Conservation (phyloP, 1,140 invertebrate genomes). For the Temnothorax longispinosus region DNA sequence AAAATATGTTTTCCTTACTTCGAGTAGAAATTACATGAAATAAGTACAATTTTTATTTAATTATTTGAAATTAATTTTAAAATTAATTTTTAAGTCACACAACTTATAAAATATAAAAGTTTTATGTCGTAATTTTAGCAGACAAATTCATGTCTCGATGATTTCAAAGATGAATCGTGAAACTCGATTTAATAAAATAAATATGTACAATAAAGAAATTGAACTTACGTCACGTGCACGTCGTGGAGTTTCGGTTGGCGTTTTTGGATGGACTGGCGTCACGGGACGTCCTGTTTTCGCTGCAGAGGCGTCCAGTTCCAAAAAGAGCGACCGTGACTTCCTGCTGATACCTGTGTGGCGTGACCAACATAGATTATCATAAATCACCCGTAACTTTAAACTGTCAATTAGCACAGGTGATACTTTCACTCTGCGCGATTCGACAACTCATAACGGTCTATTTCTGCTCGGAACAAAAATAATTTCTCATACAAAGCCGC, state of each 20-base stretch:
- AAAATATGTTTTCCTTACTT: background rate
- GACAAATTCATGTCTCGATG: background rate
- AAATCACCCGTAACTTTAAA: conserved; percentile 36
- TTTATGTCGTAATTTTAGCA: background rate
- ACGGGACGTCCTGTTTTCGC: conserved; percentile 84
- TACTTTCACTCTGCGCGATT: background rate
- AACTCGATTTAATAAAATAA: no score
- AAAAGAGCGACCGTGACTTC: conserved; percentile 93
- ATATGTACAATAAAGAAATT: background rate
- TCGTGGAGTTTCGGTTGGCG: conserved; percentile 84
- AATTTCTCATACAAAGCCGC: background rate
- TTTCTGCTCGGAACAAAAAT: conserved; percentile 10
- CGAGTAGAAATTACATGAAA: background rate
- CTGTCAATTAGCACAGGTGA: conserved; percentile 36
- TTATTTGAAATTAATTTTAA: background rate
- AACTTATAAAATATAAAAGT: no score
- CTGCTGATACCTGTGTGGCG: conserved; percentile 91
- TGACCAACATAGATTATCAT: conserved; percentile 34
- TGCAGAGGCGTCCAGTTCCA: conserved; percentile 92
- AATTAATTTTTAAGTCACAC: background rate
- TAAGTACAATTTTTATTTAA: no score
- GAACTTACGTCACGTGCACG: conserved; percentile 87
- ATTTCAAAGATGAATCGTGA: background rate
- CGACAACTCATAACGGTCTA: conserved; percentile 22
- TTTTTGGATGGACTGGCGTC: conserved; percentile 84